These are phyloP conservation scores for Petrolisthes cinctipes DNA, from an alignment of 2,888 invertebrate species.

Conservation along the genomic window DNA sequence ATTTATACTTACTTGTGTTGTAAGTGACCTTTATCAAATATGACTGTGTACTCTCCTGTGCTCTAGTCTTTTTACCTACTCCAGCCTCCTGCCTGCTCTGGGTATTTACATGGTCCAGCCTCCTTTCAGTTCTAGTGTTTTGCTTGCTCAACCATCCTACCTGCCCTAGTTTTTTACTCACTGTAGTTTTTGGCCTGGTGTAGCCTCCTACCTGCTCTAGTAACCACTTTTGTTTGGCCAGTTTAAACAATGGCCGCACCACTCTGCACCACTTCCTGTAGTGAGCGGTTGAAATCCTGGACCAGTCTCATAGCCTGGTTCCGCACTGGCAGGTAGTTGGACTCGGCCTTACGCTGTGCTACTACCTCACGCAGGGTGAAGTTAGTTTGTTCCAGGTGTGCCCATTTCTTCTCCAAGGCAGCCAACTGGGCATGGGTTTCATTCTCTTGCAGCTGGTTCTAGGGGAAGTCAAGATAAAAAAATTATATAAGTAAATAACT, in stretches of 20 bases:
- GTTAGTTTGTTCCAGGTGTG: constrained; percentile 79
- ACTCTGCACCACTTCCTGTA: constrained; percentile 70
- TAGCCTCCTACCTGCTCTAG: too few relatives aligned
- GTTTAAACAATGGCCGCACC: constrained; percentile 43
- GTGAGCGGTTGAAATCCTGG: constrained; percentile 74
- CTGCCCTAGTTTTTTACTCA: too few relatives aligned
- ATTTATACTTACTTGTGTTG: too few relatives aligned
- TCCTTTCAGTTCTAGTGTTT: too few relatives aligned
- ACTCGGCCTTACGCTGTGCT: constrained; percentile 77
- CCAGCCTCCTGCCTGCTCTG: too few relatives aligned
- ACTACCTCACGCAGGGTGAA: constrained; percentile 79
- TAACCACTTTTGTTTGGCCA: too few relatives aligned
- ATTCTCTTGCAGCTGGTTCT: constrained; percentile 78
- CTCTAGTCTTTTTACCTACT: too few relatives aligned
- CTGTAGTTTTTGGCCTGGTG: too few relatives aligned
- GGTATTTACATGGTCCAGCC: too few relatives aligned
- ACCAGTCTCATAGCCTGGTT: constrained; percentile 75
- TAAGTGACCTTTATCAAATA: too few relatives aligned
- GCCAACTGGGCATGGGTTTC: constrained; percentile 80
- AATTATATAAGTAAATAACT: background rate
- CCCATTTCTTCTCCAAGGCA: constrained; percentile 79
- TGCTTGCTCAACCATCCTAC: too few relatives aligned
- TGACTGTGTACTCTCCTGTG: too few relatives aligned
- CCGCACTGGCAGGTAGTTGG: constrained; percentile 78
- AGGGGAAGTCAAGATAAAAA: constrained; percentile 63